Conservation (phyloP, 2,113 vertebrate species). For the Salvelinus namaycush region DNA sequence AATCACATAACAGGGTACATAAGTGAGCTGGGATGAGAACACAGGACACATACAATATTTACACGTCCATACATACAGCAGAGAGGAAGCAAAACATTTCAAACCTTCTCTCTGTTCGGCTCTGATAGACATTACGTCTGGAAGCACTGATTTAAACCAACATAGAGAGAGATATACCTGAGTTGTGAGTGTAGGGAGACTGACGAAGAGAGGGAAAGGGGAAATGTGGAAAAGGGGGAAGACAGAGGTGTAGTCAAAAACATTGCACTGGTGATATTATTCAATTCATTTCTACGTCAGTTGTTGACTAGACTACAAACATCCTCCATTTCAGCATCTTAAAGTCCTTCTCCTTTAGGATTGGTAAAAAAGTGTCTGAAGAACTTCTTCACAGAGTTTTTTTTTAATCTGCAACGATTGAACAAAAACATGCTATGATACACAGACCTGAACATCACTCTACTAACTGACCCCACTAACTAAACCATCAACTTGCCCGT, state of each 20-base stretch:
- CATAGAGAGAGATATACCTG: slow-evolving; percentile 55
- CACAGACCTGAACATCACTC: too few species aligned
- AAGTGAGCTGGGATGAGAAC: neutral
- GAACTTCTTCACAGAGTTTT: neutral
- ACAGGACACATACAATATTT: neutral
- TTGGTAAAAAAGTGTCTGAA: neutral
- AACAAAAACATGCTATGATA: neutral
- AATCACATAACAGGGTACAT: neutral
- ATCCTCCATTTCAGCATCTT: neutral
- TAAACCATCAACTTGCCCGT: too few species aligned
- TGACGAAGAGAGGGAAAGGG: neutral
- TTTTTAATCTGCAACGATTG: neutral
- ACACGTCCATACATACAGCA: neutral
- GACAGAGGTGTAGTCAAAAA: neutral
- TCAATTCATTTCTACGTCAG: neutral
- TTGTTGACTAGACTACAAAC: neutral
- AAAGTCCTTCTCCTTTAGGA: neutral
- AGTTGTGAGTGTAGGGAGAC: slow-evolving; percentile 43
- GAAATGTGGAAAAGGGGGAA: neutral
- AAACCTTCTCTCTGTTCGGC: slow-evolving; percentile 3
- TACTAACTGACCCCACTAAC: too few species aligned
- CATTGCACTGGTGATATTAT: neutral
- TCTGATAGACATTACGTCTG: slow-evolving; percentile 40
- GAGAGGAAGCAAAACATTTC: slow-evolving; percentile 1
- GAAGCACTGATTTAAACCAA: slow-evolving; percentile 44